Base-by-base conservation (phyloP, 2,888 invertebrate genomes). In the Gisinianus flammeolus region DNA sequence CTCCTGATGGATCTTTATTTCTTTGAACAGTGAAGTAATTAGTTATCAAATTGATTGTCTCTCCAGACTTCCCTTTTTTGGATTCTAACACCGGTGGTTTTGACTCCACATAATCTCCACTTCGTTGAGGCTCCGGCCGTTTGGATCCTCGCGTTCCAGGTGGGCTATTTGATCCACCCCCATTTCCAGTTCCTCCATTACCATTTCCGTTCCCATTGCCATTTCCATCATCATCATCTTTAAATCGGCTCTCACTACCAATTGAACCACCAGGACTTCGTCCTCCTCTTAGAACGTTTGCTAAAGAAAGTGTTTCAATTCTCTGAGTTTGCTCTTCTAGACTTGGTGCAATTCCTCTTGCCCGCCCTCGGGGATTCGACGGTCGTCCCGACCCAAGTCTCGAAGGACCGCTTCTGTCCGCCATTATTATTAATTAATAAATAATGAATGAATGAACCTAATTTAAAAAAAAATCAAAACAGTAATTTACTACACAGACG, bases 21-120 rank as follows among this genome's bases (percentile, higher is more conserved):
- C 91, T 90, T 0, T 91, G 74, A 0, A 94, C 85, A 0, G 89
- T 88, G 82, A 93, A 94, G 82, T 93, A 94, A 85, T 95, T 95
- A 0, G 93, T 89, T 1, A 87, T 79, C 0, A 94, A 83, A 62
- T 87, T 85, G 0, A 92, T 84, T 0, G 85, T 86, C 0, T 79
- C 83, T 0, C 93, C 93, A 28, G 86, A 81, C 0, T 62, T 66
- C 0, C 93, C 93, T 22, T 58, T 68, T 24, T 79, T 79, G 16
- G 62, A 28, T 26, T 22, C 67, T 4, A 68, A 8, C 0, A 64
- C 75, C 16, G 69, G 62, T 19, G 62, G 62, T n/a, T 64, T 12
- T 24, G 79, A 62, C n/a, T n/a, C n/a, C n/a, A n/a, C n/a, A n/a
- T n/a, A n/a, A n/a, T n/a, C n/a, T n/a, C n/a, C n/a, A n/a, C n/a